Evolutionary conservation across 2,113 vertebrate genomes (phyloP).

Genomic region (Epinephelus cyanopodus): DNA sequence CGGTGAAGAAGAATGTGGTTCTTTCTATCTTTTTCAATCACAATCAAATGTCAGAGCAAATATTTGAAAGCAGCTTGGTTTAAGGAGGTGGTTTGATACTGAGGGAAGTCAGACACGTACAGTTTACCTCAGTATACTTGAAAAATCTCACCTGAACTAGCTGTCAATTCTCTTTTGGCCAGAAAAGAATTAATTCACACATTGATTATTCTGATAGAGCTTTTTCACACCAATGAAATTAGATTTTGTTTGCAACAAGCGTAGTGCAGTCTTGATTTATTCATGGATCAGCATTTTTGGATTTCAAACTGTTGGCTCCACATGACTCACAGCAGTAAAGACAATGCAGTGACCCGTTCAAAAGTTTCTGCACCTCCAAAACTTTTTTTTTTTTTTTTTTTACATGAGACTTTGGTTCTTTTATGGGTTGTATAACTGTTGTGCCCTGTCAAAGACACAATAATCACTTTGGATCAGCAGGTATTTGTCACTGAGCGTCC

Average conservation of each 20-base stretch:
- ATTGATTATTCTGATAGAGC: neutral
- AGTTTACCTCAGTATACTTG: neutral
- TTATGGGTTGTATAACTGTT: too few species aligned
- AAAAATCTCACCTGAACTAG: neutral
- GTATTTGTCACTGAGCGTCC: slow-evolving; percentile 19
- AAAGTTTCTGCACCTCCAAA: neutral
- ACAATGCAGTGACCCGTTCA: neutral
- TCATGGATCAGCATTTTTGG: slow-evolving; percentile 4
- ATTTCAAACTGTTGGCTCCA: neutral
- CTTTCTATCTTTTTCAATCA: slow-evolving; percentile 46
- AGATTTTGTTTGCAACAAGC: neutral
- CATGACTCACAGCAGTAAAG: neutral
- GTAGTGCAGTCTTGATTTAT: neutral
- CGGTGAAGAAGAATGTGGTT: slow-evolving; percentile 15
- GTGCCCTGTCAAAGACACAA: slow-evolving; percentile 1
- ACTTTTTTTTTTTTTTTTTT: neutral
- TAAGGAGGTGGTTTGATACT: slow-evolving; percentile 1
- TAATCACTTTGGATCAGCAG: neutral
- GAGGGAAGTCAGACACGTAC: neutral
- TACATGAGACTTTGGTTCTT: neutral
- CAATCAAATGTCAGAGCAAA: slow-evolving; percentile 35
- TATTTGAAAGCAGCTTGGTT: slow-evolving; percentile 12
- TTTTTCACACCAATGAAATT: neutral
- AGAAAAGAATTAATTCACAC: neutral
- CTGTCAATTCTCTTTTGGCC: neutral